phyloP scores from a whole-genome alignment of 2,797 vertebrate species.

The Cossypha heuglini region DNA sequence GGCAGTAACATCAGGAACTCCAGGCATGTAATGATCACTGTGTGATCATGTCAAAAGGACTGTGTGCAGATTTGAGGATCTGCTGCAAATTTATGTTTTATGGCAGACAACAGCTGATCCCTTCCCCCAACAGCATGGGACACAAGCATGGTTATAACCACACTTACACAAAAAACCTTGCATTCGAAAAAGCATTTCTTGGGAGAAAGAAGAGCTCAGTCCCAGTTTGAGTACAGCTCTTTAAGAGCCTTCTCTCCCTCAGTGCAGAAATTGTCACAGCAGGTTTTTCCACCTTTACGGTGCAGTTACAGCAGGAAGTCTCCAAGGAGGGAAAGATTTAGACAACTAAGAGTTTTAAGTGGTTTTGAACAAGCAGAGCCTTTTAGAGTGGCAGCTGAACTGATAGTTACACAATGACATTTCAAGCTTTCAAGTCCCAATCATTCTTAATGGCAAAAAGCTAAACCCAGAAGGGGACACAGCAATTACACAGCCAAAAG shows the following conservation, averaged over 20 bases:
- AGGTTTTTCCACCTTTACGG: not conserved
- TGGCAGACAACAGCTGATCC: not conserved
- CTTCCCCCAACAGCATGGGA: not conserved
- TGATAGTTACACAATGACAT: not conserved
- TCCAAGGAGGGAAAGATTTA: conserved; percentile 16
- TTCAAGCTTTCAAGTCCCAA: conserved; percentile 24
- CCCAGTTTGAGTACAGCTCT: not conserved
- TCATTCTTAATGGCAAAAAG: not conserved
- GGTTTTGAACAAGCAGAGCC: conserved; percentile 15
- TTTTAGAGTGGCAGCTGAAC: not conserved
- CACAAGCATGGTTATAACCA: not conserved
- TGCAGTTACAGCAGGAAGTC: not conserved
- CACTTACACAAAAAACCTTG: not conserved
- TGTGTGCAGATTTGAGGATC: not conserved
- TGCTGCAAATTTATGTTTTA: not conserved
- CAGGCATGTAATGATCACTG: not conserved
- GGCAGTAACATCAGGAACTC: not conserved
- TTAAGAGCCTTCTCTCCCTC: not conserved
- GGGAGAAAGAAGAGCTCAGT: not conserved
- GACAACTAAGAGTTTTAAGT: conserved; percentile 22
- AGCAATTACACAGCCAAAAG: not conserved
- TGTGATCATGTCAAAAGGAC: not conserved
- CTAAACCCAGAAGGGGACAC: conserved; percentile 40
- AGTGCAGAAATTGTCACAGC: not conserved
- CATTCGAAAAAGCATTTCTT: not conserved